Conservation (phyloP, 2,888 invertebrate genomes). For the Augiades crinisus region DNA sequence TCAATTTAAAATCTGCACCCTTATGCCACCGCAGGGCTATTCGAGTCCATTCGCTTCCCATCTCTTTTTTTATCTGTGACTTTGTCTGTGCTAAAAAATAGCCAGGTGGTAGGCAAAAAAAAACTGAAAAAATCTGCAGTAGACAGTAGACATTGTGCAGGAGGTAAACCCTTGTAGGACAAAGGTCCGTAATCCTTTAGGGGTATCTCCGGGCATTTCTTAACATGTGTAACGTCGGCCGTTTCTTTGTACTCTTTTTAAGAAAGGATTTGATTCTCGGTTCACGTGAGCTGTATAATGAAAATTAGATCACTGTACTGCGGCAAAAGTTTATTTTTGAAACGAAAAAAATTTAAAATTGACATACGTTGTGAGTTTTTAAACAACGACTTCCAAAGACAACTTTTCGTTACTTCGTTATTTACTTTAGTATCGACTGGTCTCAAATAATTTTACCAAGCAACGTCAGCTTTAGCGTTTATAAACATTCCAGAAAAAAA, state of each 20-base stretch:
- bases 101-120: slow-evolving; percentile 60
- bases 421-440: neutral
- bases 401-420: neutral
- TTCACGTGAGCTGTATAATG: slow-evolving; percentile 28
- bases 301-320: slow-evolving; percentile 26
- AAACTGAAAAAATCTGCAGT: slow-evolving; percentile 45
- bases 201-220: slow-evolving; percentile 43
- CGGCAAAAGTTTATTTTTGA: slow-evolving; percentile 2
- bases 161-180: slow-evolving; percentile 39
- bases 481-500: no score
- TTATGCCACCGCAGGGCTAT: slow-evolving; percentile 38
- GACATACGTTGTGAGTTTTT: neutral
- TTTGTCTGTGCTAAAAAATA: slow-evolving; percentile 53
- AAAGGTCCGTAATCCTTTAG: slow-evolving; percentile 49
- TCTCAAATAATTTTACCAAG: neutral
- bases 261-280: slow-evolving; percentile 33
- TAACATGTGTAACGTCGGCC: slow-evolving; percentile 66
- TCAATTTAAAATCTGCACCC: slow-evolving; percentile 59
- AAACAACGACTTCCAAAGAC: neutral
- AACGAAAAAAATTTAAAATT: neutral
- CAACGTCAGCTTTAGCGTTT: no score
- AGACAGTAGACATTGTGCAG: slow-evolving; percentile 38
- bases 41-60: slow-evolving; percentile 40
- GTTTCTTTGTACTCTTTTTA: slow-evolving; percentile 43
- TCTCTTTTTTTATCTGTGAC: slow-evolving; percentile 60